phyloP scores from a whole-genome alignment of 2,113 vertebrate genomes.

The Odontophorus gujanensis region DNA sequence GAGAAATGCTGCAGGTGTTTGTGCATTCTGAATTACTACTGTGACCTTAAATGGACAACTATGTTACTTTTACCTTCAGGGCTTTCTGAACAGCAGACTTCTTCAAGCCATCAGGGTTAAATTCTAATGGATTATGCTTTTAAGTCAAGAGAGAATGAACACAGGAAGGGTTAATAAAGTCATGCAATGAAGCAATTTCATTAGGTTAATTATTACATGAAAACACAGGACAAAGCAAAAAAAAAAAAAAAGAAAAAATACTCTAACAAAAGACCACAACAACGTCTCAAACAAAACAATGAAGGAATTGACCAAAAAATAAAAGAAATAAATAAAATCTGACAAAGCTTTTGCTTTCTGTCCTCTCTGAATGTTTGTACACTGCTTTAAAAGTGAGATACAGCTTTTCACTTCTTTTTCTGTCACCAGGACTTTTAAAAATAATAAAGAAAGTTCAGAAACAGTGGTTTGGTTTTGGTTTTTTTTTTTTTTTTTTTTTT shows the following conservation, averaged over 20 bases:
- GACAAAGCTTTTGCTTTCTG: not conserved
- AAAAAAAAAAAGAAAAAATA: not conserved
- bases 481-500: no score
- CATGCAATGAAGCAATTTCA: slow-evolving; percentile 76
- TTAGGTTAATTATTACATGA: slow-evolving; percentile 74
- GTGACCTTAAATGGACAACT: slow-evolving; percentile 73
- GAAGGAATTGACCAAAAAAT: not conserved
- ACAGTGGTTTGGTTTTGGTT: not conserved
- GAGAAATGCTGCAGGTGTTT: not conserved
- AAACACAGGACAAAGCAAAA: slow-evolving; percentile 40
- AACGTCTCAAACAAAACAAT: slow-evolving; percentile 5
- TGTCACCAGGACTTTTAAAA: not conserved
- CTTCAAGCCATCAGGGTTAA: slow-evolving; percentile 92
- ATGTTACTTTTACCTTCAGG: slow-evolving; percentile 90
- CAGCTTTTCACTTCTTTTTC: not conserved
- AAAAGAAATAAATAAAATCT: not conserved
- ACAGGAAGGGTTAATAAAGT: slow-evolving; percentile 86
- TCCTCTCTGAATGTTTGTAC: not conserved
- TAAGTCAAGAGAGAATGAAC: slow-evolving; percentile 87
- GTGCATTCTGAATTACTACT: slow-evolving; percentile 27
- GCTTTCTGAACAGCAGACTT: slow-evolving; percentile 91
- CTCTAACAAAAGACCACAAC: not conserved
- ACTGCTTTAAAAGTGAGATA: slow-evolving; percentile 25
- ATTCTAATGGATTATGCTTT: slow-evolving; percentile 97
- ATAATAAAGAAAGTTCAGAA: not conserved